Evolutionary conservation across 2,888 invertebrate species (phyloP).

Genomic region (Masnerella sp.): DNA sequence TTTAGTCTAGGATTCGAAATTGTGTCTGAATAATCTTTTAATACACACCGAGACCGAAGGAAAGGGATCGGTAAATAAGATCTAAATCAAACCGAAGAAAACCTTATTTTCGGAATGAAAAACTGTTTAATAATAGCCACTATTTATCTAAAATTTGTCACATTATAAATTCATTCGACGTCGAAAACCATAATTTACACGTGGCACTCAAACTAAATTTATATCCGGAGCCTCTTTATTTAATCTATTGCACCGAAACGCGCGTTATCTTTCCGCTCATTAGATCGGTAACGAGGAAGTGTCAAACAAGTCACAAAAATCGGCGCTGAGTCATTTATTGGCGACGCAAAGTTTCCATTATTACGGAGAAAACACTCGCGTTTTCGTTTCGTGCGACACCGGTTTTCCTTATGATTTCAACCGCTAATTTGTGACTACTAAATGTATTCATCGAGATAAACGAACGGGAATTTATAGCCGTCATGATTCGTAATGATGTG

Average conservation of each 20-base stretch:
- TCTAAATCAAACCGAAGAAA: slow-evolving; percentile 1
- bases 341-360: slow-evolving; percentile 9
- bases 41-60: slow-evolving; percentile 15
- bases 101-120: slow-evolving; percentile 8
- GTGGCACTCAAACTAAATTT: slow-evolving; percentile 35
- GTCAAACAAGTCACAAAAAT: slow-evolving; percentile 32
- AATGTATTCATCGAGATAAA: slow-evolving; percentile 50
- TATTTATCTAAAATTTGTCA: slow-evolving; percentile 43
- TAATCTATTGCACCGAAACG: slow-evolving; percentile 37
- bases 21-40: slow-evolving; percentile 36
- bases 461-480: slow-evolving; percentile 44
- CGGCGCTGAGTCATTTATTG: slow-evolving; percentile 27
- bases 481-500: slow-evolving; percentile 46
- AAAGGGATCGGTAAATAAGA: slow-evolving; percentile 17
- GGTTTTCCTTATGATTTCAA: slow-evolving; percentile 19
- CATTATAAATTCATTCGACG: slow-evolving; percentile 27
- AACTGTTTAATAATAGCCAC: slow-evolving; percentile 9
- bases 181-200: slow-evolving; percentile 32
- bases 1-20: slow-evolving; percentile 42
- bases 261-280: slow-evolving; percentile 25
- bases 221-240: slow-evolving; percentile 22
- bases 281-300: slow-evolving; percentile 27
- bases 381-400: slow-evolving; percentile 2
- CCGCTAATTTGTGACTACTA: slow-evolving; percentile 39
- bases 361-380: slow-evolving; percentile 9